Evolutionary conservation across 2,888 invertebrate species (phyloP).

Genomic region (Acleris literana): DNA sequence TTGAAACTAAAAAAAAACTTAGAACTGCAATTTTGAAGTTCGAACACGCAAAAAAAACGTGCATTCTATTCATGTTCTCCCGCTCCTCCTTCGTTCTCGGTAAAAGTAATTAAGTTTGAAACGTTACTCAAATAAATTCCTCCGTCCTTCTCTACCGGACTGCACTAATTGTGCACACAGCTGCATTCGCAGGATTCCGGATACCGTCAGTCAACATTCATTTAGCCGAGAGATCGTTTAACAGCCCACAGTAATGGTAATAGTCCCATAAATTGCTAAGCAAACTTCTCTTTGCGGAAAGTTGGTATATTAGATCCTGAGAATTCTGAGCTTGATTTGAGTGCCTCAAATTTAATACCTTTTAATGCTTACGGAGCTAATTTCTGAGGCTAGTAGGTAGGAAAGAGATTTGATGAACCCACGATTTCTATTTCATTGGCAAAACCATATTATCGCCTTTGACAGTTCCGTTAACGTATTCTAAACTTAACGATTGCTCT

Average conservation of each 20-base stretch:
- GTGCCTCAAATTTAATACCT: too few relatives aligned
- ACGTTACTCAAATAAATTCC: slow-evolving; percentile 20
- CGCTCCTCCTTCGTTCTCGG: slow-evolving; percentile 3
- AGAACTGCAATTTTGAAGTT: not conserved
- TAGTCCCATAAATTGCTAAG: slow-evolving; percentile 26
- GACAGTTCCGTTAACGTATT: too few relatives aligned
- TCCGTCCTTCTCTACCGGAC: slow-evolving; percentile 2
- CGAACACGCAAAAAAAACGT: not conserved
- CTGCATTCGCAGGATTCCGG: slow-evolving; percentile 36
- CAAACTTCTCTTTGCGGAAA: slow-evolving; percentile 4
- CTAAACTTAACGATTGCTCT: too few relatives aligned
- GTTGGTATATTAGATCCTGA: not conserved
- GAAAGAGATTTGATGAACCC: too few relatives aligned
- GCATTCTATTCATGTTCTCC: slow-evolving; percentile 8
- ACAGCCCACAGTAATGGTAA: slow-evolving; percentile 40
- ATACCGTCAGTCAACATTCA: slow-evolving; percentile 45
- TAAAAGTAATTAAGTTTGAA: slow-evolving; percentile 18
- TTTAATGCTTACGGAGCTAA: too few relatives aligned
- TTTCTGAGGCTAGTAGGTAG: too few relatives aligned
- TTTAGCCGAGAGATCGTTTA: slow-evolving; percentile 38
- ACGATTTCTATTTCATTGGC: too few relatives aligned
- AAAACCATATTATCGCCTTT: too few relatives aligned
- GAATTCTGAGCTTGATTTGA: too few relatives aligned
- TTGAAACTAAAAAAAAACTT: not conserved
- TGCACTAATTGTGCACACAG: slow-evolving; percentile 45